Evolutionary conservation across 2,113 vertebrate species (phyloP).

Genomic region (Ceuthmochares aereus): DNA sequence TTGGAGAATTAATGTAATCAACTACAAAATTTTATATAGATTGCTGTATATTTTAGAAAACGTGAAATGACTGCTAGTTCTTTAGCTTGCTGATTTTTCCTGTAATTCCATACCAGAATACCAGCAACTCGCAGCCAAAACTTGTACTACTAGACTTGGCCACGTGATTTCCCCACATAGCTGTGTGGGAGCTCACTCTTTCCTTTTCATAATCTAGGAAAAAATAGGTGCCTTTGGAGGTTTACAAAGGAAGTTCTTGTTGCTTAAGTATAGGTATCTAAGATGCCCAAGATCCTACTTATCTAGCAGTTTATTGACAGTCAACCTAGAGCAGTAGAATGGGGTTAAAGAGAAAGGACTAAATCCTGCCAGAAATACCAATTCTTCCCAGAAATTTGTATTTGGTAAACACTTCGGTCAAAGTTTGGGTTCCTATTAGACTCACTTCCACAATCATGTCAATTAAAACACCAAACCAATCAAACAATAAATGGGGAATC

Average conservation of each 20-base stretch:
- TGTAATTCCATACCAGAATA: not conserved
- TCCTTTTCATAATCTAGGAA: not conserved
- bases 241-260: not conserved
- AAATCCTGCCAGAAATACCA: not conserved
- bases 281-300: not conserved
- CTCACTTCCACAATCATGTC: not conserved
- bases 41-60: not conserved
- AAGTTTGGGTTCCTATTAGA: not conserved
- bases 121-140: not conserved
- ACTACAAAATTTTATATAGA: not conserved
- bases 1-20: not conserved
- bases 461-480: not conserved
- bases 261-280: not conserved
- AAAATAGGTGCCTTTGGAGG: not conserved
- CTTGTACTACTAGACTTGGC: not conserved
- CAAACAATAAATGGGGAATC: not conserved
- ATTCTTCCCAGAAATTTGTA: not conserved
- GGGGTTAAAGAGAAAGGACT: not conserved
- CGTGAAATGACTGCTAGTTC: not conserved
- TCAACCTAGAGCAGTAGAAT: not conserved
- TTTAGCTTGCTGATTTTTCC: not conserved
- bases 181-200: not conserved
- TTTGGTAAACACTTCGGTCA: not conserved
- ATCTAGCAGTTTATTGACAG: not conserved
- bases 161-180: not conserved